phyloP scores from a whole-genome alignment of 2,797 vertebrate species.

The Acrocephalus scirpaceus region DNA sequence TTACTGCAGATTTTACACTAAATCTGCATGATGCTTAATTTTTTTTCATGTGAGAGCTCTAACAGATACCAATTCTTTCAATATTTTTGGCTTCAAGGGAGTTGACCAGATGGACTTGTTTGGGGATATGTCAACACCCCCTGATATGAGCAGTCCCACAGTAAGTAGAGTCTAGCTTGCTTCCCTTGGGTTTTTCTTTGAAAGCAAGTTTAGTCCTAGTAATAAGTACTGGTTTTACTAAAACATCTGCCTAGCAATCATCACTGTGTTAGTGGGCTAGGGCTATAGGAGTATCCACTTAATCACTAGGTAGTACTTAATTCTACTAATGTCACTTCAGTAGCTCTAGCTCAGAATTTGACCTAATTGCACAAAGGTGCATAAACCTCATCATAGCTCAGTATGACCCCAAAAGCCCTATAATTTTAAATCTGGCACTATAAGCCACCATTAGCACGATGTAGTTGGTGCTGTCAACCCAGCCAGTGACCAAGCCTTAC shows the following conservation, averaged over 20 bases:
- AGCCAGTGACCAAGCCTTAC: neutral
- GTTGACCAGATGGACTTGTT: constrained; percentile 92
- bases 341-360: neutral
- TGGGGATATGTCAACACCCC: constrained; percentile 96
- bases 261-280: neutral
- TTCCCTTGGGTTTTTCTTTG: neutral
- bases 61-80: neutral
- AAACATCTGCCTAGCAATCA: neutral
- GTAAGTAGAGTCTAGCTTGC: constrained; percentile 80
- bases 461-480: neutral
- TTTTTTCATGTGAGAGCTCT: neutral
- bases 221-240: neutral
- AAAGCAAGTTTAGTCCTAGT: neutral
- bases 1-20: neutral
- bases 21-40: neutral
- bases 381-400: neutral
- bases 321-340: neutral
- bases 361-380: neutral
- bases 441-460: neutral
- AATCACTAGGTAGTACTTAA: neutral
- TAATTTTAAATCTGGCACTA: neutral
- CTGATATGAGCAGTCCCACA: constrained; percentile 87
- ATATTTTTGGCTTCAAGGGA: constrained; percentile 79
- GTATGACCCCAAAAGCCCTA: neutral
- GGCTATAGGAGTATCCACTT: neutral